Evolutionary conservation across 1,140 invertebrate species (phyloP).

Genomic region (Ceratina australensis): DNA sequence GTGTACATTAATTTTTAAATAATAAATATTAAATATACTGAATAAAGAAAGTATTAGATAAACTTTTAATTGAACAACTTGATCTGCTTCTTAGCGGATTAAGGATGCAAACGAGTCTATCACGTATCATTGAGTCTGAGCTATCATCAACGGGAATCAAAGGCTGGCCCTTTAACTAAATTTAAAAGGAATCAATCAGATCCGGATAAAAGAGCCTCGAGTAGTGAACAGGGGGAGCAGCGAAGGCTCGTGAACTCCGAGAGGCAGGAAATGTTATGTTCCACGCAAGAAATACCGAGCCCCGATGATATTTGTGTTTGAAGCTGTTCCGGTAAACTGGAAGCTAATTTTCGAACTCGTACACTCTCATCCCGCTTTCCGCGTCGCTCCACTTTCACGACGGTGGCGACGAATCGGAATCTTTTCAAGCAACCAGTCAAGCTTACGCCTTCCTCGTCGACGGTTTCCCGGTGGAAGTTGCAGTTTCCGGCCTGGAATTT

Average conservation of each 20-base stretch:
- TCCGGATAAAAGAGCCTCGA: slow-evolving; percentile 39
- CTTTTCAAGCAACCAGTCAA: slow-evolving; percentile 49
- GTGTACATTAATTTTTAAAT: too few species aligned
- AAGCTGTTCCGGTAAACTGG: slow-evolving; percentile 51
- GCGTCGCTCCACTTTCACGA: slow-evolving; percentile 1
- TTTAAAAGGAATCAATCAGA: slow-evolving; percentile 54
- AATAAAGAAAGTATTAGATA: too few species aligned
- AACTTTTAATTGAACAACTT: too few species aligned
- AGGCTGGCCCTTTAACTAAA: slow-evolving; percentile 25
- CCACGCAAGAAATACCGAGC: slow-evolving; percentile 42
- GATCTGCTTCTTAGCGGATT: too few species aligned
- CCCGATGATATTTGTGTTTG: slow-evolving; percentile 60
- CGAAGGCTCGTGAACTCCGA: slow-evolving; percentile 5
- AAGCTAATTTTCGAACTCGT: slow-evolving; percentile 54
- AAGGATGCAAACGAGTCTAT: too few species aligned
- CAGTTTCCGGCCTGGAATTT: slow-evolving; percentile 61
- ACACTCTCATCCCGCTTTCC: background rate
- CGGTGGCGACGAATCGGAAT: slow-evolving; percentile 25
- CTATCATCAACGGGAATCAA: slow-evolving; percentile 16
- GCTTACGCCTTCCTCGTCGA: slow-evolving; percentile 43
- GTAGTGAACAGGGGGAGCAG: background rate
- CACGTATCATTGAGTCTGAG: too few species aligned
- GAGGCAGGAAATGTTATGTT: slow-evolving; percentile 56
- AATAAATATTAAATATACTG: too few species aligned
- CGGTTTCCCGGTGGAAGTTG: slow-evolving; percentile 18